phyloP scores from a whole-genome alignment of 2,888 invertebrate species.

The Mimachlamys varia region DNA sequence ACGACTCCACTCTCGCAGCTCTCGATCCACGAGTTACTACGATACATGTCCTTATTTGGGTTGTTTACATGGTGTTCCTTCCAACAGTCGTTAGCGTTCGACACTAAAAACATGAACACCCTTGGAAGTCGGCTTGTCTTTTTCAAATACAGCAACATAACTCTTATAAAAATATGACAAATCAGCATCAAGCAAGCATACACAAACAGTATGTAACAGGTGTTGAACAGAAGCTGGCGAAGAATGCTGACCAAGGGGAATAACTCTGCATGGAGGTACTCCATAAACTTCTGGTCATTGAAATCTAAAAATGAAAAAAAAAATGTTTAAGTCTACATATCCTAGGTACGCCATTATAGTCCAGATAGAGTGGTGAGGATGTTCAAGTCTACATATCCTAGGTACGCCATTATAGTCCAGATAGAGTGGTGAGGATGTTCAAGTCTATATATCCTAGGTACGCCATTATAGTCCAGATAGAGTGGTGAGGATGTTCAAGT shows the following conservation, averaged over 20 bases:
- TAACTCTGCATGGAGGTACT: constrained; percentile 63
- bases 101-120: constrained; percentile 58
- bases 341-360: too few relatives aligned
- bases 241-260: constrained; percentile 67
- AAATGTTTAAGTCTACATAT: neutral
- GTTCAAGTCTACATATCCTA: too few relatives aligned
- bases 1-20: constrained; percentile 76
- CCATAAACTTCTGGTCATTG: constrained; percentile 55
- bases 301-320: constrained; percentile 58
- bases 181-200: constrained; percentile 66
- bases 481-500: too few relatives aligned
- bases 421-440: too few relatives aligned
- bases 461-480: too few relatives aligned
- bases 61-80: constrained; percentile 51
- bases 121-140: constrained; percentile 65
- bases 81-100: constrained; percentile 54
- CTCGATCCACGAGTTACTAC: constrained; percentile 73
- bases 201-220: constrained; percentile 63
- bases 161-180: constrained; percentile 68
- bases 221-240: constrained; percentile 64
- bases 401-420: too few relatives aligned
- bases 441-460: too few relatives aligned
- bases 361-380: too few relatives aligned
- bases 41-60: constrained; percentile 65
- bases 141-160: constrained; percentile 68